These are phyloP conservation scores for Poeciliopsis presidionis DNA, from an alignment of 2,797 vertebrate species.

Conservation along the genomic window DNA sequence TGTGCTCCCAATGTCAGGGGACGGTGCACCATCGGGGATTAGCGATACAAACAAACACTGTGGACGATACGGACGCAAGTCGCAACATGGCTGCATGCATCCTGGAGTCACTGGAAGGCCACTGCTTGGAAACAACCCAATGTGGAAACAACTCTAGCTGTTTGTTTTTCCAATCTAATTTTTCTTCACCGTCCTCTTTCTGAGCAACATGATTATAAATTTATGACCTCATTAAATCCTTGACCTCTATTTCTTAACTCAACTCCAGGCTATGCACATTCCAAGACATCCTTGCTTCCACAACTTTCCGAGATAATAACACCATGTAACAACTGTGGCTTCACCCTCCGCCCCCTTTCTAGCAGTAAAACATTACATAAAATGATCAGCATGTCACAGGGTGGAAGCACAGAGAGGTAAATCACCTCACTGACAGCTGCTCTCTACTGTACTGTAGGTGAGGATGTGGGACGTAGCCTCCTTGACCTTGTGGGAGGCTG, in stretches of 20 bases:
- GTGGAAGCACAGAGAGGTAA: conserved; percentile 14
- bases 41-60: conserved; percentile 57
- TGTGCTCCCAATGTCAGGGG: conserved; percentile 37
- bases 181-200: not conserved
- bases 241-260: conserved; percentile 21
- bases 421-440: conserved; percentile 49
- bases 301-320: conserved; percentile 38
- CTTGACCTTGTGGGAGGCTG: conserved; percentile 35
- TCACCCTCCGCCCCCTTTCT: conserved; percentile 21
- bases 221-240: conserved; percentile 44
- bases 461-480: conserved; percentile 31
- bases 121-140: conserved; percentile 5
- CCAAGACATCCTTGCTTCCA: conserved; percentile 4
- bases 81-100: conserved; percentile 2
- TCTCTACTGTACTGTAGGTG: conserved; percentile 57
- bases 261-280: conserved; percentile 12
- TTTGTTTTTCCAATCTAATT: conserved; percentile 34
- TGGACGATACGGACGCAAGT: conserved; percentile 19
- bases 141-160: conserved; percentile 17
- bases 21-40: conserved; percentile 34
- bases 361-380: conserved; percentile 21
- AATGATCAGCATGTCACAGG: conserved; percentile 27
- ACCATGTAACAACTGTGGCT: conserved; percentile 38
- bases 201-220: conserved; percentile 41
- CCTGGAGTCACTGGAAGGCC: conserved; percentile 31